These are phyloP conservation scores for Blastomussa wellsi DNA, from an alignment of 92 coral and sea anemone species.

Conservation along the genomic window DNA sequence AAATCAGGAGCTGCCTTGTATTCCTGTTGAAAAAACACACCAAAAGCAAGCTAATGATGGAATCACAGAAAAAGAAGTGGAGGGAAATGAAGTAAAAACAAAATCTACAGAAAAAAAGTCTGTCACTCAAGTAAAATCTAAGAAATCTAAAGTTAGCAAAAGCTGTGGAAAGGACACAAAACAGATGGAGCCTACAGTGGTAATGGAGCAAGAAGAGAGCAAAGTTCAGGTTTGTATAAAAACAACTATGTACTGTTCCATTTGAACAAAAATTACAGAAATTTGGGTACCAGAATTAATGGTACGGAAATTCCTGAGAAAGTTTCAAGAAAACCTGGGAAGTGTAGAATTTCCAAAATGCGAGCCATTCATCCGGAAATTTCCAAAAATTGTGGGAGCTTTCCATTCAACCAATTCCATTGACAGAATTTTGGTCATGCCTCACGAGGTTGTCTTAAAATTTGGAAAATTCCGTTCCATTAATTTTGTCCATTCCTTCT, in stretches of 20 bases:
- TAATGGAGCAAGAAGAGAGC: conserved; percentile 1
- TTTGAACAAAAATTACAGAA: too few species aligned
- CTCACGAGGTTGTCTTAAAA: too few species aligned
- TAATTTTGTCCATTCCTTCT: too few species aligned
- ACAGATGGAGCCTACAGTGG: not conserved
- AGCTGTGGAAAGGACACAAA: conserved; percentile 10
- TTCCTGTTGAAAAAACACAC: not conserved
- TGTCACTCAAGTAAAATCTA: not conserved
- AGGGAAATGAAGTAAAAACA: not conserved
- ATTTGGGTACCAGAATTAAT: too few species aligned
- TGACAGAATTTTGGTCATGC: too few species aligned
- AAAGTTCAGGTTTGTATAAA: conserved; percentile 14
- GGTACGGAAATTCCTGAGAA: too few species aligned
- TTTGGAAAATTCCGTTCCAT: too few species aligned
- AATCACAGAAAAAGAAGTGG: conserved; percentile 5
- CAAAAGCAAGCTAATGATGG: conserved; percentile 8
- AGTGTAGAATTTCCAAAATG: too few species aligned
- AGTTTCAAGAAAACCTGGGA: too few species aligned
- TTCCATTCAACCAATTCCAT: too few species aligned
- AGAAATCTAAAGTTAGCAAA: conserved; percentile 10
- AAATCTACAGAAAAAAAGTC: conserved; percentile 8
- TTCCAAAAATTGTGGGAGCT: too few species aligned
- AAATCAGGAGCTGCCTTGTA: not conserved
- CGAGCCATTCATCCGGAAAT: too few species aligned
- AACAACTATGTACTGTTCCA: not conserved